phyloP scores from a whole-genome alignment of 2,888 invertebrate species.

The Nemoura dubitans region DNA sequence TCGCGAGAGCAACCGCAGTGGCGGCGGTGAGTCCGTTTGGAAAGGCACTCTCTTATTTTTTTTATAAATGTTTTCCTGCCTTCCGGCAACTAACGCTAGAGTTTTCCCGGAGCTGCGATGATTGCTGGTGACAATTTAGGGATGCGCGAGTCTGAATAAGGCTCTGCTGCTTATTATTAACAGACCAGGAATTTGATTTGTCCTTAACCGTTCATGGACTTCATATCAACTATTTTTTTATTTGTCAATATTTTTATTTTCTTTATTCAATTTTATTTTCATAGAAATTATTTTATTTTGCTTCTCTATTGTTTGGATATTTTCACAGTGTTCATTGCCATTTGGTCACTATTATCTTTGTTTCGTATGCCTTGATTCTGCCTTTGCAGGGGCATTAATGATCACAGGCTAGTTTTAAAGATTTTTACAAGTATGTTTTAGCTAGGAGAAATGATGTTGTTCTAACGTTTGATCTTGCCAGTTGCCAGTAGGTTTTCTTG shows the following conservation, averaged over 20 bases:
- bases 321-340: not conserved
- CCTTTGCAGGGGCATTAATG: not conserved
- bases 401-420: not conserved
- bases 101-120: not conserved
- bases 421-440: not conserved
- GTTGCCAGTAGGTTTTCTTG: not conserved
- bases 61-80: not conserved
- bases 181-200: not conserved
- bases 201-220: not conserved
- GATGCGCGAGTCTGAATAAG: not conserved
- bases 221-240: not conserved
- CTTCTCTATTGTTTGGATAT: not conserved
- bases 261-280: not conserved
- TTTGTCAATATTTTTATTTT: not conserved
- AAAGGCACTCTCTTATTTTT: not conserved
- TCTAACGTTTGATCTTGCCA: not conserved
- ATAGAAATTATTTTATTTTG: not conserved
- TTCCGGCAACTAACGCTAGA: not conserved
- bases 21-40: not conserved
- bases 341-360: not conserved
- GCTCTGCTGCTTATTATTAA: not conserved
- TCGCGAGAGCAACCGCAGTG: not conserved
- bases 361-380: no score
- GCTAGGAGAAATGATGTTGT: not conserved
- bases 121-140: not conserved